Percentiles rank a stretch among this genome's conserved stretches.
These are phyloP conservation scores for Eurystomus gularis DNA, from an alignment of 2,113 vertebrate species.

Conservation along the genomic window DNA sequence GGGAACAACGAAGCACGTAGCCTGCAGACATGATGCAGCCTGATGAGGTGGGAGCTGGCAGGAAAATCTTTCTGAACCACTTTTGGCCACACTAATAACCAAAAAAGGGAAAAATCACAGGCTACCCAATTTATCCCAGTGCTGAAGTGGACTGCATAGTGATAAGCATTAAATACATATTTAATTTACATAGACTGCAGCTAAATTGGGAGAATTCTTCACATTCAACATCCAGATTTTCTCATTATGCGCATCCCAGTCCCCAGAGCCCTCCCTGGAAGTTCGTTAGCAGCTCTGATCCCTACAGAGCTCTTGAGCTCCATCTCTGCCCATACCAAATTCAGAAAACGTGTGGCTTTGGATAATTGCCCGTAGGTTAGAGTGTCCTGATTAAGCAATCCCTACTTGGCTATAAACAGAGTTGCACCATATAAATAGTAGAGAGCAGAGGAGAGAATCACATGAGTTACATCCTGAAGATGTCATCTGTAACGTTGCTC, in stretches of 20 bases:
- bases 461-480: background rate
- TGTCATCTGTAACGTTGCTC: background rate
- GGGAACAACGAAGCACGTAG: background rate
- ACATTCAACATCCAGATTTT: background rate
- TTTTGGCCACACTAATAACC: background rate
- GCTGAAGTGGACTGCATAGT: background rate
- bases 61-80: background rate
- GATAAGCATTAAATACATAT: background rate
- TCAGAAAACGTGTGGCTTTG: slow-evolving; percentile 13
- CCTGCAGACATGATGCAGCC: background rate
- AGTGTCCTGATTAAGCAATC: background rate
- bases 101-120: background rate
- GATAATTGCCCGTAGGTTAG: background rate
- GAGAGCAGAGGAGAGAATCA: background rate
- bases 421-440: background rate
- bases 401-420: background rate
- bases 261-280: background rate
- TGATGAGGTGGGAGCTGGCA: background rate
- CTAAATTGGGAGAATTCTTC: background rate
- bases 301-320: background rate
- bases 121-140: background rate
- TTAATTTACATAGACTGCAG: background rate
- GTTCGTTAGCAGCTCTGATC: background rate
- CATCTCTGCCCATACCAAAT: background rate
- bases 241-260: background rate